Percentiles rank a stretch among this genome's conserved stretches.
Conservation (phyloP, 2,113 vertebrate genomes). For the Tragulus kanchil region DNA sequence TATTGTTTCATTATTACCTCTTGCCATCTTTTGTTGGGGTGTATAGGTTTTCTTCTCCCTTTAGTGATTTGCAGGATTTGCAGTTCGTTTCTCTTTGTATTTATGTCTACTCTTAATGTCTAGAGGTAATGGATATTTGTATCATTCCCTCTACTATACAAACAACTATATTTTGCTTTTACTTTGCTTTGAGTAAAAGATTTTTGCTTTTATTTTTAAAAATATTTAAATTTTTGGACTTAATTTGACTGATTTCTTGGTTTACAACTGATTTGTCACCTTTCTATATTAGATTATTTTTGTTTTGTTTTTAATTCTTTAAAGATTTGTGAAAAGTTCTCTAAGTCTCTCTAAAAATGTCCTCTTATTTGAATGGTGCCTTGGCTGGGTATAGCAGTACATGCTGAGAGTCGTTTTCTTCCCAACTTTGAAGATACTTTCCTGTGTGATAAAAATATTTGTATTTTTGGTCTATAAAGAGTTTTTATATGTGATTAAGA, state of each 20-base stretch:
- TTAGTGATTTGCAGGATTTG: not conserved
- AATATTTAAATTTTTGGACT: not conserved
- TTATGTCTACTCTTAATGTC: not conserved
- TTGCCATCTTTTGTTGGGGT: not conserved
- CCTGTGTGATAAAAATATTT: not conserved
- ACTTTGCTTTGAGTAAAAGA: slow-evolving; percentile 12
- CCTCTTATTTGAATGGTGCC: not conserved
- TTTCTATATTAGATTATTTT: not conserved
- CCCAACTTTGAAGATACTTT: not conserved
- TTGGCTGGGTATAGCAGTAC: not conserved
- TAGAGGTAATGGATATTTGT: not conserved
- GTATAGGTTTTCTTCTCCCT: not conserved
- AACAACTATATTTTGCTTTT: not conserved
- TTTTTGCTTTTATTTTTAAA: slow-evolving; percentile 10
- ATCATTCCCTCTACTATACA: not conserved
- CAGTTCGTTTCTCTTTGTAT: not conserved
- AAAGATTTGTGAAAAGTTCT: not conserved
- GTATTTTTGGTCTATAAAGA: not conserved
- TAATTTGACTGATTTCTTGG: not conserved
- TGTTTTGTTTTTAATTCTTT: slow-evolving; percentile 6
- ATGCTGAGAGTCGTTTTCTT: not conserved
- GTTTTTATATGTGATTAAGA: not conserved
- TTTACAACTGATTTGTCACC: not conserved
- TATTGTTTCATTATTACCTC: not conserved
- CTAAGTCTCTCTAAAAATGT: not conserved